Conservation (phyloP, 2,797 vertebrate species). For the Hydrophis major region DNA sequence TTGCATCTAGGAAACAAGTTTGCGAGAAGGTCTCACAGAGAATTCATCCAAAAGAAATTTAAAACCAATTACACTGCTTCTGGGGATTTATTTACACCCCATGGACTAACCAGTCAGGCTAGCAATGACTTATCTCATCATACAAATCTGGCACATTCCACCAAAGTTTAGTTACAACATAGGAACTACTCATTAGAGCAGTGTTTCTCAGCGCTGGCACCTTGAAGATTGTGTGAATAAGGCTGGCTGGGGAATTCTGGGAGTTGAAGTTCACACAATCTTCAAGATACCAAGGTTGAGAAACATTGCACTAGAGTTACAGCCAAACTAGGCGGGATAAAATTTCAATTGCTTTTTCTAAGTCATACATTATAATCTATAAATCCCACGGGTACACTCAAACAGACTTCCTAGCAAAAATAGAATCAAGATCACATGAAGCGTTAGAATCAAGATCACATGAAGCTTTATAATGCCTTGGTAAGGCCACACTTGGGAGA, state of each 20-base stretch:
- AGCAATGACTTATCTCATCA: background rate
- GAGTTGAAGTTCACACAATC: too few species aligned
- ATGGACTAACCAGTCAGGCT: background rate
- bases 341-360: background rate
- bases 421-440: background rate
- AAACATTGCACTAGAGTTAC: background rate
- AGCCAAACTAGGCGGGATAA: background rate
- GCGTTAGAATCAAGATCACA: background rate
- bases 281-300: too few species aligned
- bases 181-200: background rate
- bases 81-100: background rate
- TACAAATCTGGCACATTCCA: background rate
- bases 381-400: background rate
- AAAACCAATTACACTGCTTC: too few species aligned
- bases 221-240: background rate
- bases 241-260: too few species aligned
- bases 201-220: background rate
- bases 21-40: background rate
- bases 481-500: background rate
- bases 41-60: background rate
- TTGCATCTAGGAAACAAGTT: background rate
- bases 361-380: background rate
- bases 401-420: background rate
- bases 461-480: background rate
- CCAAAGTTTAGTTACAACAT: background rate